Evolutionary conservation across 2,888 invertebrate genomes (phyloP).

Genomic region (Hoplodrina ambigua): DNA sequence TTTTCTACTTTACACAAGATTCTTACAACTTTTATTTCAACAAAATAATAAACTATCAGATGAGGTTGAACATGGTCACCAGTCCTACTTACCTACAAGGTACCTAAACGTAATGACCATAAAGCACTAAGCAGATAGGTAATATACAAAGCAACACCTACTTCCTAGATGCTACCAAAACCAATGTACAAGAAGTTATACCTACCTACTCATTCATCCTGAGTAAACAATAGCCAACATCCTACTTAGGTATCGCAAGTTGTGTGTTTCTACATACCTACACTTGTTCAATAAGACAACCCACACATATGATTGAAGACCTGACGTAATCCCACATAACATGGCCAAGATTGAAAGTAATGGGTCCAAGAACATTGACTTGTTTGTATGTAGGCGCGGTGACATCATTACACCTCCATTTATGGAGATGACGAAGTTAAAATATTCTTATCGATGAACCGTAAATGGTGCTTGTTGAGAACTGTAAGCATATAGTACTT

Average conservation of each 20-base stretch:
- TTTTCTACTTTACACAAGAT: too few relatives aligned
- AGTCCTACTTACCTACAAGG: too few relatives aligned
- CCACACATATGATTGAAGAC: conserved; percentile 57
- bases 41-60: too few relatives aligned
- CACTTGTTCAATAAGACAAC: conserved; percentile 31
- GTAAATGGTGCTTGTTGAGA: conserved; percentile 49
- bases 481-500: conserved; percentile 12
- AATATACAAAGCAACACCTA: too few relatives aligned
- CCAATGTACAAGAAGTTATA: not conserved
- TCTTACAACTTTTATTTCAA: too few relatives aligned
- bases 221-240: conserved; percentile 10
- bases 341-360: conserved; percentile 60
- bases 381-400: conserved; percentile 60
- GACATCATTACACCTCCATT: conserved; percentile 69
- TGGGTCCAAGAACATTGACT: conserved; percentile 59
- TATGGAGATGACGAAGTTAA: conserved; percentile 62
- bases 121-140: too few relatives aligned
- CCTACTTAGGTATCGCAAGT: not conserved
- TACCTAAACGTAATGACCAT: too few relatives aligned
- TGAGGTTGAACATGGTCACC: too few relatives aligned
- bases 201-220: not conserved
- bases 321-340: conserved; percentile 60
- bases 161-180: too few relatives aligned
- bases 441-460: conserved; percentile 48
- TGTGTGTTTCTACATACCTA: not conserved